Evolutionary conservation across 1,140 invertebrate genomes (phyloP).

Genomic region (Hesperophylax magnus): DNA sequence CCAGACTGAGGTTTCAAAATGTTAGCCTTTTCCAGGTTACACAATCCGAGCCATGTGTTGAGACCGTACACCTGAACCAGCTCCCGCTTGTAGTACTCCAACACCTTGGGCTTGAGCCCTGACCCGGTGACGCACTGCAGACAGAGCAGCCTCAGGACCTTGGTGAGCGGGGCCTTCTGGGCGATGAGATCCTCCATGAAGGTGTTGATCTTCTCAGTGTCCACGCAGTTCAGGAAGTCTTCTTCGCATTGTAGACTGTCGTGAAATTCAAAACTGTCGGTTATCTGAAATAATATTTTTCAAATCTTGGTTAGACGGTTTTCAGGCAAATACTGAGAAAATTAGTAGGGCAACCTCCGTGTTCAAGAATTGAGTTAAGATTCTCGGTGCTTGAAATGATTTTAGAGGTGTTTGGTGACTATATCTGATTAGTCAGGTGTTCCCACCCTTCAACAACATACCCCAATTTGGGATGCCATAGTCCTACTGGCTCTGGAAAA

Average conservation of each 20-base stretch:
- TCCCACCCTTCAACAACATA: too few species aligned
- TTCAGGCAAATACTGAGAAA: too few species aligned
- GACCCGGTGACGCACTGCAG: conserved; percentile 90
- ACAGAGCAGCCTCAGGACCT: conserved; percentile 90
- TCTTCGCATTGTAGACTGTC: conserved; percentile 81
- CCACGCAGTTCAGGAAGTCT: conserved; percentile 92
- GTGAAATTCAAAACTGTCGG: conserved; percentile 69
- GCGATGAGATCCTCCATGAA: conserved; percentile 95
- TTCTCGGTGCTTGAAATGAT: too few species aligned
- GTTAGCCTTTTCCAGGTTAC: conserved; percentile 91
- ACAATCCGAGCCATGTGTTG: conserved; percentile 85
- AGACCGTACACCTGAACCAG: conserved; percentile 94
- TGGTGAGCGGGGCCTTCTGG: conserved; percentile 83
- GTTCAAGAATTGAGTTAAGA: too few species aligned
- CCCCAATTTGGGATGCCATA: too few species aligned
- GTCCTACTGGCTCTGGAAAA: too few species aligned
- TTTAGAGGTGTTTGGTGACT: too few species aligned
- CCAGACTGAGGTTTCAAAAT: conserved; percentile 83
- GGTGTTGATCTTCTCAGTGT: conserved; percentile 89
- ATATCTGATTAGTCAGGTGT: too few species aligned
- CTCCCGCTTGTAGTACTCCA: conserved; percentile 95
- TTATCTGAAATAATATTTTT: conserved; percentile 59
- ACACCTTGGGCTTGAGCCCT: conserved; percentile 90
- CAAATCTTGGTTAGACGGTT: background rate
- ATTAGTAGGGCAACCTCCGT: too few species aligned